phyloP scores from a whole-genome alignment of 2,797 vertebrate species.

The Cyprinodon diabolis region DNA sequence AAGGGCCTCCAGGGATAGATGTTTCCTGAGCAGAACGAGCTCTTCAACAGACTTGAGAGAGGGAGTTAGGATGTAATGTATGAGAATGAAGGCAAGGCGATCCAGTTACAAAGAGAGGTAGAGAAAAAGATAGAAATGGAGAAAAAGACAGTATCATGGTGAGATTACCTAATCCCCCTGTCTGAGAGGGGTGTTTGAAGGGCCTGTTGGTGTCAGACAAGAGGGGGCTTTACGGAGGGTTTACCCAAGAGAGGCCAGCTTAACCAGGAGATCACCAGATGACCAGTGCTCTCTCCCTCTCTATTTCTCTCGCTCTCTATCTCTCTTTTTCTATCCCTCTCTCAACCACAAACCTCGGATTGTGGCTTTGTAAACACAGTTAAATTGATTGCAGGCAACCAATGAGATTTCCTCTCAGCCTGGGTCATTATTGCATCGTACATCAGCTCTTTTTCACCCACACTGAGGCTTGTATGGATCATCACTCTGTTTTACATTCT shows the following conservation, averaged over 20 bases:
- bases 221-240: slow-evolving; percentile 73
- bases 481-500: slow-evolving; percentile 38
- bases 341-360: slow-evolving; percentile 57
- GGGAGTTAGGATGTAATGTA: slow-evolving; percentile 40
- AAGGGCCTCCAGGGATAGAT: slow-evolving; percentile 78
- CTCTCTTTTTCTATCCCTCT: not conserved
- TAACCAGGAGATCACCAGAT: slow-evolving; percentile 64
- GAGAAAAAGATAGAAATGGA: slow-evolving; percentile 64
- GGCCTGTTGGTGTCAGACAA: slow-evolving; percentile 73
- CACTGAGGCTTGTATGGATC: slow-evolving; percentile 31
- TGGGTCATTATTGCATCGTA: slow-evolving; percentile 69
- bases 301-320: not conserved
- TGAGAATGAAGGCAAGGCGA: slow-evolving; percentile 42
- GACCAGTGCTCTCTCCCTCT: slow-evolving; percentile 53
- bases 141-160: slow-evolving; percentile 73
- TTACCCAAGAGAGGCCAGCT: slow-evolving; percentile 74
- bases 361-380: slow-evolving; percentile 74
- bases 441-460: slow-evolving; percentile 43
- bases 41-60: slow-evolving; percentile 67
- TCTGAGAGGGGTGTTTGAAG: slow-evolving; percentile 75
- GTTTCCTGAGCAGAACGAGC: slow-evolving; percentile 70
- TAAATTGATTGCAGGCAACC: slow-evolving; percentile 73
- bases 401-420: slow-evolving; percentile 71
- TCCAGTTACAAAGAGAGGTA: slow-evolving; percentile 34
- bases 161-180: slow-evolving; percentile 81